These are phyloP conservation scores for Slavum lentiscoides DNA, from an alignment of 2,888 invertebrate genomes.

Conservation along the genomic window DNA sequence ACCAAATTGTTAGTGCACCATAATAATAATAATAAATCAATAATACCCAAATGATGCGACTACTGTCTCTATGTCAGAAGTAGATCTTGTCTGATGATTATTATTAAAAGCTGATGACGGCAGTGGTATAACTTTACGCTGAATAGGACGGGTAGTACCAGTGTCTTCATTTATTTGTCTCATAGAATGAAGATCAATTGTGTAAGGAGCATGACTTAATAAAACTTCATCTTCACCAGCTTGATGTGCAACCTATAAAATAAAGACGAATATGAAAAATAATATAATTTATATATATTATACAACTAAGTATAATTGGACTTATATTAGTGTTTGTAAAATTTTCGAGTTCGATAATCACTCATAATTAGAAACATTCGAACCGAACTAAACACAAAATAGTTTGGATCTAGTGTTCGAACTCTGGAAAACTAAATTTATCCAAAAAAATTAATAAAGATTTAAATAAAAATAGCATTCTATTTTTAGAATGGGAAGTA, in stretches of 20 bases:
- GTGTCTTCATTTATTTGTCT: slow-evolving; percentile 98
- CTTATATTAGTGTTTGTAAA: too few species aligned
- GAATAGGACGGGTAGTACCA: slow-evolving; percentile 89
- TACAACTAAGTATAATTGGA: too few species aligned
- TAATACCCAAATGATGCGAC: slow-evolving; percentile 47
- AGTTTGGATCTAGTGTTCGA: too few species aligned
- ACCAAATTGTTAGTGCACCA: not conserved
- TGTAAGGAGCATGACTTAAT: slow-evolving; percentile 89
- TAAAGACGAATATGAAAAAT: not conserved
- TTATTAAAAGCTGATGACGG: slow-evolving; percentile 34
- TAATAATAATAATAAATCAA: not conserved
- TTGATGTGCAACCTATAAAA: slow-evolving; percentile 75
- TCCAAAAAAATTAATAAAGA: too few species aligned
- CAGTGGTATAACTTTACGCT: slow-evolving; percentile 70
- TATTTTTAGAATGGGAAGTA: too few species aligned
- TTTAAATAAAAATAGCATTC: too few species aligned
- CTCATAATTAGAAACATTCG: too few species aligned
- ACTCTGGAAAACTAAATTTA: too few species aligned
- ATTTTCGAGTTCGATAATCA: too few species aligned
- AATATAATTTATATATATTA: too few species aligned
- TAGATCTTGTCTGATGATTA: slow-evolving; percentile 40
- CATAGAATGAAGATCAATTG: slow-evolving; percentile 95
- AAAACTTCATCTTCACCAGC: slow-evolving; percentile 95
- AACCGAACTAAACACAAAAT: too few species aligned
- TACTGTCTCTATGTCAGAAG: slow-evolving; percentile 29